Base-by-base conservation (phyloP, 2,113 vertebrate genomes). In the Motacilla alba region DNA sequence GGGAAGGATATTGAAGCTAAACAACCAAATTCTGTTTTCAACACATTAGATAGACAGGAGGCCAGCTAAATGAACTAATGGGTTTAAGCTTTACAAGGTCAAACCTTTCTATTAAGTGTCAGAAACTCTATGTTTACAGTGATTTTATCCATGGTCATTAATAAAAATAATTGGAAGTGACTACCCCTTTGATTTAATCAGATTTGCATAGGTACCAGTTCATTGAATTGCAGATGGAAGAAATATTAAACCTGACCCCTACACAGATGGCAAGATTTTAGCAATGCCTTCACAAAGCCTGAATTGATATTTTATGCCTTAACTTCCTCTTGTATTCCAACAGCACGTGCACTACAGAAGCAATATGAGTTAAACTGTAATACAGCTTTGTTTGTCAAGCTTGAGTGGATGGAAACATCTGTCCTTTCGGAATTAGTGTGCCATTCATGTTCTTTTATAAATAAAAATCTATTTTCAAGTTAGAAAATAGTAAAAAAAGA, bases 121-220 rank as follows among this genome's bases (percentile, higher is more conserved):
- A 90, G 70, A 93, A 95, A 76, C n/a, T 63, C n/a, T 56, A 0
- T 83, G 90, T 93, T 92, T 93, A 94, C 68, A 81, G 79, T 72
- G 76, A 89, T 89, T 93, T 86, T 59, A 75, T 63, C 43, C 46
- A 11, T 70, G 68, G 73, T 92, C 90, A 95, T 96, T 93, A 92
- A 93, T 75, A 90, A 92, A 90, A 95, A 93, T 95, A 95, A 96
- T 90, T 92, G 76, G 68, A 94, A 83, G 33, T 67, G 90, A 93
- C 64, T 60, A 50, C 31, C 11, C 35, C 68, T 80, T 93, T 56
- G 49, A 80, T 90, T 86, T 93, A 93, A 95, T 83, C 90, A 95
- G 63, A 83, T 92, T 93, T 94, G 60, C 55, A 70, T 41, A 67
- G 55, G 47, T 81, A 49, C 43, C 59, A 88, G 46, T 77, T 74